Evolutionary conservation across 1,140 invertebrate genomes (phyloP), one percentile per base, ranked within the genome.

Genomic region (Hydropsyche tenuis): DNA sequence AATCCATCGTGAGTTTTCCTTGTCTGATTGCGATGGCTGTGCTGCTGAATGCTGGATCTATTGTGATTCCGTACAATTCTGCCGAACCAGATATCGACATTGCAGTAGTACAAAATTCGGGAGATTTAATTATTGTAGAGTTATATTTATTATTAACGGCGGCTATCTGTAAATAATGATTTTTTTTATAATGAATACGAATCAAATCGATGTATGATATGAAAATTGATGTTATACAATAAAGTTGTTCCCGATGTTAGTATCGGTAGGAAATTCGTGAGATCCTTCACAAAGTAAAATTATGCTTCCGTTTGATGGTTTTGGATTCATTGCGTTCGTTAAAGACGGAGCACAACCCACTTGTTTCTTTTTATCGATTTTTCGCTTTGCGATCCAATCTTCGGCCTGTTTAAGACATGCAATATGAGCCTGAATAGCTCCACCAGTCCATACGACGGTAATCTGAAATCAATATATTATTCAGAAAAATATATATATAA

Each of bases 381-480:
- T 27, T 16, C 42, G 6, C 6, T 12, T 43, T 23, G 42, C 9
- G 14, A 77, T 43, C 73, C 71, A 71, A 14, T 45, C 70, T 14
- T 72, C 45, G 6, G 48, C 56, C 14, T 16, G 12, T 43, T 53
- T 23, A 16, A 77, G 66, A 43, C 65, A 75, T 3, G 30, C 63
- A 3, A 77, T 75, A 11, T 75, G 70, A 1, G 48, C 27, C 11
- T 73, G 53, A 20, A 73, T 16, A 11, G 45, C n/a, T 30, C 76
- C 76, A 6, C 76, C 76, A 9, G 30, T 77, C 76, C 76, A 77
- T 20, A 77, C 60, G 25, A 74, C 46, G 30, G 72, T 71, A 7
- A 72, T 75, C 75, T 77, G 69, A 9, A 66, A 75, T 43, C 45
- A 48, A 48, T n/a, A 48, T 48, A 6, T 14, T 7, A 48, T 48